A percentile compares a stretch with the other conserved stretches of the same genome.
Conservation (phyloP, 2,797 vertebrate species). For the Iguana delicatissima region DNA sequence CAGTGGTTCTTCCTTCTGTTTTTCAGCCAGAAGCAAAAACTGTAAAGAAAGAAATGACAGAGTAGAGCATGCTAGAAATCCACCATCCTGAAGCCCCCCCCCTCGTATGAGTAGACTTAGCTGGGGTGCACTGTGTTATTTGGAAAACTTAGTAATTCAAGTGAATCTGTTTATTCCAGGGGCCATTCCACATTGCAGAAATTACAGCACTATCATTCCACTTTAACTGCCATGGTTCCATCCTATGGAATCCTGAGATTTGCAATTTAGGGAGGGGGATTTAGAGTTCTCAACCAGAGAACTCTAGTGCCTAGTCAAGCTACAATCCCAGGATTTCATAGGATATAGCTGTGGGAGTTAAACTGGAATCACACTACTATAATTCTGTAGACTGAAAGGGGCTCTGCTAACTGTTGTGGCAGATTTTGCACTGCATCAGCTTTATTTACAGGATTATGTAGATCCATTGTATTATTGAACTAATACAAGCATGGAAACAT, state of each 20-base stretch:
- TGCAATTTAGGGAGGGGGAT: no score
- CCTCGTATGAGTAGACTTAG: background rate
- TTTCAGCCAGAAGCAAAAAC: background rate
- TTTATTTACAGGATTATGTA: fast-evolving
- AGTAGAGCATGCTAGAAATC: background rate
- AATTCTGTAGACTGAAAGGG: no score
- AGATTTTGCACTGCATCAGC: background rate
- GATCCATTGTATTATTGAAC: background rate
- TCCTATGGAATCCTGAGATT: no score
- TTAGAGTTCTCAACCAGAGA: no score
- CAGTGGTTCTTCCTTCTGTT: background rate
- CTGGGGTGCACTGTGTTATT: background rate
- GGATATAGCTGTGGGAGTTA: no score
- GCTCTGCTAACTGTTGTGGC: background rate
- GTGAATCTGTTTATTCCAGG: background rate
- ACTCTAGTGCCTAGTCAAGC: no score
- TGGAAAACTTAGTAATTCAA: background rate
- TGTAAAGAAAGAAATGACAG: background rate
- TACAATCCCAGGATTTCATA: no score
- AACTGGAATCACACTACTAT: no score
- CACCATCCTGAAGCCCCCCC: background rate
- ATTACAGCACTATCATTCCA: no score
- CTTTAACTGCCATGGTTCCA: no score
- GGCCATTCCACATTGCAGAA: no score
- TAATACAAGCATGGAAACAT: fast-evolving